Evolutionary conservation across 2,797 vertebrate genomes (phyloP).

Genomic region (Pseudochirops cupreus): DNA sequence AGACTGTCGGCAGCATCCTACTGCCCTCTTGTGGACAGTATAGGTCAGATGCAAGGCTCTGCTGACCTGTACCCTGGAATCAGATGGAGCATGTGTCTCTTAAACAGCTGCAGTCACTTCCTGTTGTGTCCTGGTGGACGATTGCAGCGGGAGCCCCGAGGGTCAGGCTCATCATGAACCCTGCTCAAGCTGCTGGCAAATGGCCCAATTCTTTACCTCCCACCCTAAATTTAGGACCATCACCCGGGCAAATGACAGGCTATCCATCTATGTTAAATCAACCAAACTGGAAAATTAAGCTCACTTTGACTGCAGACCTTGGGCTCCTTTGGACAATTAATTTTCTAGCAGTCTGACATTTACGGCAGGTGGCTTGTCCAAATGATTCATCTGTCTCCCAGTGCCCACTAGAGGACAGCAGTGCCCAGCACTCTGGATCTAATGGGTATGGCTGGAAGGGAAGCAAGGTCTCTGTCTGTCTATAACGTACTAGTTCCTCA

Average conservation of each 20-base stretch:
- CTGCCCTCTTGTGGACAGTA: constrained; percentile 71
- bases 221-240: not conserved
- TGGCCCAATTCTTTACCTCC: not conserved
- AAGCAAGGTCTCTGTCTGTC: not conserved
- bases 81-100: not conserved
- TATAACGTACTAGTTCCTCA: not conserved
- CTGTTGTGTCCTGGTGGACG: not conserved
- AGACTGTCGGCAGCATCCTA: constrained; percentile 36
- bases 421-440: not conserved
- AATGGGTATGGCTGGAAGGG: not conserved
- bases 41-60: not conserved
- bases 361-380: not conserved
- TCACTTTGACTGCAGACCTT: constrained; percentile 16
- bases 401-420: not conserved
- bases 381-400: constrained; percentile 1
- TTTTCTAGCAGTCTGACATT: not conserved
- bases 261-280: not conserved
- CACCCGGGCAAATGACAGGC: not conserved
- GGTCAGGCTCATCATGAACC: not conserved
- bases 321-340: not conserved
- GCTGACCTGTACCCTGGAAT: not conserved
- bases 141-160: not conserved
- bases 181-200: not conserved
- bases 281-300: not conserved
- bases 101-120: constrained; percentile 48